Evolutionary conservation across 2,888 invertebrate genomes (phyloP).

Genomic region (Netelia inedita): DNA sequence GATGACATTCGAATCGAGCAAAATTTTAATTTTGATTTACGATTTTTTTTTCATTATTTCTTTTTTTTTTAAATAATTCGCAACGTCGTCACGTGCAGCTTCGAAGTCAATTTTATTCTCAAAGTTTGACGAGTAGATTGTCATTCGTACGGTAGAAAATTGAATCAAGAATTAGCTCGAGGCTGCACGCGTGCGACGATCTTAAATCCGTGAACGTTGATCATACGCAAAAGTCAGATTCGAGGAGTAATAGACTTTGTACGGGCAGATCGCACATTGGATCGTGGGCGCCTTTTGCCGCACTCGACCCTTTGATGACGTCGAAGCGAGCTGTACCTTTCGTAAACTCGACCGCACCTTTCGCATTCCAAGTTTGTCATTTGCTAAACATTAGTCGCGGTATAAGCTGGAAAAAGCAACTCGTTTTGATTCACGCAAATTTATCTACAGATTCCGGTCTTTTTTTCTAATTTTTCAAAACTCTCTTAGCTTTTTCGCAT

Average conservation of each 20-base stretch:
- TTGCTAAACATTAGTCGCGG: slow-evolving; percentile 63
- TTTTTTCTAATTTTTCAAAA: neutral
- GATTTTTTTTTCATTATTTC: neutral
- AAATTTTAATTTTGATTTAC: neutral
- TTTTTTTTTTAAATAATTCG: neutral
- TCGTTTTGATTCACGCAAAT: slow-evolving; percentile 51
- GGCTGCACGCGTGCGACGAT: slow-evolving; percentile 53
- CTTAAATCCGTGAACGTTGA: slow-evolving; percentile 70
- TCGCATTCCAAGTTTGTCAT: slow-evolving; percentile 69
- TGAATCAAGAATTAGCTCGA: slow-evolving; percentile 10
- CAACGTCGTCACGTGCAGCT: slow-evolving; percentile 22
- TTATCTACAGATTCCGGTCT: neutral
- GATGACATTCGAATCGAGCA: slow-evolving; percentile 6
- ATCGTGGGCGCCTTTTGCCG: slow-evolving; percentile 67
- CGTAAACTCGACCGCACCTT: slow-evolving; percentile 67
- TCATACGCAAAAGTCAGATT: slow-evolving; percentile 69
- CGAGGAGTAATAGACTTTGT: slow-evolving; percentile 71
- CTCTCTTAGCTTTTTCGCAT: neutral
- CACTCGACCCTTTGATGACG: slow-evolving; percentile 70
- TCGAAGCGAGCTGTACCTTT: slow-evolving; percentile 66
- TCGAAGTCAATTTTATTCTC: slow-evolving; percentile 7
- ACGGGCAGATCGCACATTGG: slow-evolving; percentile 68
- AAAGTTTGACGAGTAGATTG: neutral
- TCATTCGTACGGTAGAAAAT: neutral
- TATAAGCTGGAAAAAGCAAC: slow-evolving; percentile 68